These are phyloP conservation scores for Coilia nasus DNA, from an alignment of 2,797 vertebrate genomes.

Conservation along the genomic window DNA sequence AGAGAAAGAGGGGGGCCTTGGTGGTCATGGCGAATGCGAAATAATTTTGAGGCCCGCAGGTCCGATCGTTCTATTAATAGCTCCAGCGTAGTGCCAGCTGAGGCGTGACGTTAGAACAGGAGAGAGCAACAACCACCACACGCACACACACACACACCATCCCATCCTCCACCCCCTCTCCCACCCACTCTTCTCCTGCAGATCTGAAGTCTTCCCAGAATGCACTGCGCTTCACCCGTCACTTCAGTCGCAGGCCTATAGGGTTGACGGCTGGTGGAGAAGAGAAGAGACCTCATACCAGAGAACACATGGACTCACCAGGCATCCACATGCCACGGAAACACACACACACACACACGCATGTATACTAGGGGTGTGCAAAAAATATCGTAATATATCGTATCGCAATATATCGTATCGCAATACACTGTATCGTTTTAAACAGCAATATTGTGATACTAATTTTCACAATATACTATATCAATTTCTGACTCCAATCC, in stretches of 20 bases:
- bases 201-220: slow-evolving; percentile 28
- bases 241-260: slow-evolving; percentile 42
- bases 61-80: slow-evolving; percentile 43
- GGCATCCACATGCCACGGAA: no score
- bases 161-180: slow-evolving; percentile 22
- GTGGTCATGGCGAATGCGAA: slow-evolving; percentile 42
- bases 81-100: slow-evolving; percentile 56
- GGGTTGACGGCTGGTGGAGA: slow-evolving; percentile 41
- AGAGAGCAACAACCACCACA: slow-evolving; percentile 33
- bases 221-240: slow-evolving; percentile 6
- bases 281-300: no score
- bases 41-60: slow-evolving; percentile 19
- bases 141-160: slow-evolving; percentile 36
- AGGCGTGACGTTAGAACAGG: slow-evolving; percentile 44
- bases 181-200: slow-evolving; percentile 31
- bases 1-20: neutral
- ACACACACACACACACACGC: slow-evolving; percentile 24
- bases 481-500: no score
- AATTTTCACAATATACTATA: no score
- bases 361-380: no score
- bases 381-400: no score
- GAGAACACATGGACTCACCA: no score
- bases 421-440: no score
- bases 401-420: no score
- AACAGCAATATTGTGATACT: no score